phyloP scores from a whole-genome alignment of 2,113 vertebrate species.

The Anser cygnoides region DNA sequence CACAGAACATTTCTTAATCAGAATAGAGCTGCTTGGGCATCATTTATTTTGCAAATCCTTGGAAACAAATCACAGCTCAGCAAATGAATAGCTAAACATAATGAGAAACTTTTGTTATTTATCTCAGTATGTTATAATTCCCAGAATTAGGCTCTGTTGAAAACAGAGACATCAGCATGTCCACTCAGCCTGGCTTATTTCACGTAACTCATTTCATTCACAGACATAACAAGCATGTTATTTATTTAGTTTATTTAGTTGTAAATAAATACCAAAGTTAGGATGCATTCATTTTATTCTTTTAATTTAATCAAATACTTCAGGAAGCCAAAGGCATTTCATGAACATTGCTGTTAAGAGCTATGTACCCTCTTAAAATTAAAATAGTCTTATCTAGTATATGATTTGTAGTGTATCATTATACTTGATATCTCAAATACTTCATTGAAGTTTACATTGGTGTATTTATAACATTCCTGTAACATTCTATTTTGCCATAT shows the following conservation, averaged over 20 bases:
- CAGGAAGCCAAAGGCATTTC: conserved; percentile 55
- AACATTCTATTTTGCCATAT: conserved; percentile 37
- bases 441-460: conserved; percentile 50
- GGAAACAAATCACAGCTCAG: not conserved
- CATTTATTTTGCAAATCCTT: not conserved
- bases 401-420: conserved; percentile 59
- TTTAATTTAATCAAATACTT: conserved; percentile 64
- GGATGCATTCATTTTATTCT: conserved; percentile 57
- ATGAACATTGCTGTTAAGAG: conserved; percentile 27
- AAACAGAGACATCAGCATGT: conserved; percentile 54
- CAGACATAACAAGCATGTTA: conserved; percentile 62
- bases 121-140: conserved; percentile 30
- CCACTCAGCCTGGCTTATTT: conserved; percentile 50
- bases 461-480: conserved; percentile 55
- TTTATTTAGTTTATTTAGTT: conserved; percentile 52
- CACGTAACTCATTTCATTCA: conserved; percentile 65
- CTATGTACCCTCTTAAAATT: conserved; percentile 24
- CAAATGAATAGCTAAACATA: conserved; percentile 42
- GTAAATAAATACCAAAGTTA: conserved; percentile 60
- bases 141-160: conserved; percentile 51
- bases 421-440: conserved; percentile 12
- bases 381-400: not conserved
- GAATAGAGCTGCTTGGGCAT: conserved; percentile 15
- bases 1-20: conserved; percentile 30
- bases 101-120: conserved; percentile 52